Evolutionary conservation across 2,797 vertebrate species (phyloP).

Genomic region (Chloroceryle amazona): DNA sequence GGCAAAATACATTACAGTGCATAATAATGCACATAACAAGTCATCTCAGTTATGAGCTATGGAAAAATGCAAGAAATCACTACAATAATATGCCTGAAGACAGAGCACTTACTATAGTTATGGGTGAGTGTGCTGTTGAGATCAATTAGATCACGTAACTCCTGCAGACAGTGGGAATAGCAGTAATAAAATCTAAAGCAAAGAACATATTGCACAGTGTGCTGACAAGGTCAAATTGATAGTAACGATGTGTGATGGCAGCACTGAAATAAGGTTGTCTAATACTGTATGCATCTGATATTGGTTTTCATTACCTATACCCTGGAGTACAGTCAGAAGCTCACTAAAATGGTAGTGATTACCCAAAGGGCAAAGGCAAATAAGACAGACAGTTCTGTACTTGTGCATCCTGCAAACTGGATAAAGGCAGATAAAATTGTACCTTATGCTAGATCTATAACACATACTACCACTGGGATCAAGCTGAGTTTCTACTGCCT

Average conservation of each 20-base stretch:
- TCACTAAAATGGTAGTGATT: constrained; percentile 50
- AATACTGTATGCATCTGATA: constrained; percentile 65
- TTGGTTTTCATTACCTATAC: constrained; percentile 64
- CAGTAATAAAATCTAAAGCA: constrained; percentile 63
- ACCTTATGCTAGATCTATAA: not conserved
- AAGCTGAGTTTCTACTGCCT: not conserved
- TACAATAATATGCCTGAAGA: constrained; percentile 35
- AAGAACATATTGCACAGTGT: constrained; percentile 44
- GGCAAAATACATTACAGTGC: constrained; percentile 21
- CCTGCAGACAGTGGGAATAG: constrained; percentile 20
- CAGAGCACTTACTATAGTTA: constrained; percentile 22
- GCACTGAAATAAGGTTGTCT: constrained; percentile 55
- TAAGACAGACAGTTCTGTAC: not conserved
- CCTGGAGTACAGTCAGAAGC: constrained; percentile 37
- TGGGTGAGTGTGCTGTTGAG: constrained; percentile 19
- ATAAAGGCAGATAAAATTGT: constrained; percentile 5
- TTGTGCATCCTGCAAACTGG: not conserved
- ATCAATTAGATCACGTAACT: constrained; percentile 52
- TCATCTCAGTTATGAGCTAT: not conserved
- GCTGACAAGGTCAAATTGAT: constrained; percentile 61
- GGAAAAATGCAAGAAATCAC: constrained; percentile 39
- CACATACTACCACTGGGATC: not conserved
- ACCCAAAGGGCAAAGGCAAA: constrained; percentile 48
- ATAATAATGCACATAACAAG: constrained; percentile 8
- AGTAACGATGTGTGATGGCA: constrained; percentile 56